Evolutionary conservation across 2,797 vertebrate species (phyloP).

Genomic region (Chromis chromis): DNA sequence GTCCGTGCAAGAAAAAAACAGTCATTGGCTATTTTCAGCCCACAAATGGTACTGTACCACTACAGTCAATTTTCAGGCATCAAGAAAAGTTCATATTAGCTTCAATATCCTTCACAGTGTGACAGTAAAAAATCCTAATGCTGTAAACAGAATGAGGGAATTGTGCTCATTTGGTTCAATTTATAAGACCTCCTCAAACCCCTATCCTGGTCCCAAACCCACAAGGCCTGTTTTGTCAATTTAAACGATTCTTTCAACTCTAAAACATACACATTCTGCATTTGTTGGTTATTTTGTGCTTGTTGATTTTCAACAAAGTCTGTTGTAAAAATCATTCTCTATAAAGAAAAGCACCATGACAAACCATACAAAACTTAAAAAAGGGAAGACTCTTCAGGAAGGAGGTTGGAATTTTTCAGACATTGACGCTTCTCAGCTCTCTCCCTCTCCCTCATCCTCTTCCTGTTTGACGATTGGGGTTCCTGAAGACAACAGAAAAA

Average conservation of each 20-base stretch:
- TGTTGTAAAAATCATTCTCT: slow-evolving; percentile 20
- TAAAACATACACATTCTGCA: slow-evolving; percentile 2
- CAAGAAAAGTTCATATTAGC: neutral
- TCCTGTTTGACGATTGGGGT: slow-evolving; percentile 91
- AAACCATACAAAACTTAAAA: slow-evolving; percentile 37
- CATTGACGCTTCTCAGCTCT: slow-evolving; percentile 76
- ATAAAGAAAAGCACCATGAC: slow-evolving; percentile 35
- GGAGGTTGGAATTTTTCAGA: neutral
- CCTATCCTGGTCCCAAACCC: neutral
- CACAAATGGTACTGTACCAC: neutral
- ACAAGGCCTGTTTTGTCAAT: neutral
- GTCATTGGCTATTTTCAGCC: neutral
- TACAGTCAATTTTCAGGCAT: neutral
- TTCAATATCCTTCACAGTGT: slow-evolving; percentile 15
- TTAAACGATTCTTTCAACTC: neutral
- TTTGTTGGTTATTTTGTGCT: slow-evolving; percentile 45
- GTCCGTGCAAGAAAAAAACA: neutral
- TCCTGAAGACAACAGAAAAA: slow-evolving; percentile 81
- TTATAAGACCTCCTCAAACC: neutral
- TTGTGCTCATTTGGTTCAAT: slow-evolving; percentile 5
- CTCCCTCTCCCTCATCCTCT: slow-evolving; percentile 86
- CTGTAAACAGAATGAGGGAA: slow-evolving; percentile 7
- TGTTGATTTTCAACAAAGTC: slow-evolving; percentile 28
- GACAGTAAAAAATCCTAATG: neutral
- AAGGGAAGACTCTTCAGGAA: slow-evolving; percentile 4